These are phyloP conservation scores for Drosophila crucigera DNA, from an alignment of 2,888 invertebrate genomes.

Conservation along the genomic window DNA sequence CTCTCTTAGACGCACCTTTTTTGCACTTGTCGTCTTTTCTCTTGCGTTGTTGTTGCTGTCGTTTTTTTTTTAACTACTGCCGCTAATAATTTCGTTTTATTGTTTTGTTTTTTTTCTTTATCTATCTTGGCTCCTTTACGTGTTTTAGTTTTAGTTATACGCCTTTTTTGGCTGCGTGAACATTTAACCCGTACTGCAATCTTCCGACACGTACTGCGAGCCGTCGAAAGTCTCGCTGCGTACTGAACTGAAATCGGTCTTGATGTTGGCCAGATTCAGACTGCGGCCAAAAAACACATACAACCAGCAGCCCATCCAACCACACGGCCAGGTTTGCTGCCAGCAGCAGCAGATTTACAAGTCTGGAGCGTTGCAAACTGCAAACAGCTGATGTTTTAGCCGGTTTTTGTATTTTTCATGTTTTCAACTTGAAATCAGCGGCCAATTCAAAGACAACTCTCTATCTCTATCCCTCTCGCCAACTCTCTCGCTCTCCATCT, in stretches of 20 bases:
- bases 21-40: conserved; percentile 18
- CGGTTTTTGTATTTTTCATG: conserved; percentile 57
- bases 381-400: conserved; percentile 68
- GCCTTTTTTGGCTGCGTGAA: conserved; percentile 15
- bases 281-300: conserved; percentile 26
- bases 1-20: conserved; percentile 35
- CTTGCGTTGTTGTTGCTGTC: background rate
- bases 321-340: conserved; percentile 46
- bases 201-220: conserved; percentile 36
- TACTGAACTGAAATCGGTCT: conserved; percentile 48
- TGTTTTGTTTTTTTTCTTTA: conserved; percentile 4
- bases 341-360: conserved; percentile 23
- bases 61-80: background rate
- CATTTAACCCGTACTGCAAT: conserved; percentile 19
- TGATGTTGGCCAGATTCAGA: conserved; percentile 30
- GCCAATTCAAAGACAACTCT: conserved; percentile 38
- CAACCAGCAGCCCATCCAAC: conserved; percentile 13
- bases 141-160: conserved; percentile 5
- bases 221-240: conserved; percentile 58
- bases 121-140: conserved; percentile 5
- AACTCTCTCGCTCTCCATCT: background rate
- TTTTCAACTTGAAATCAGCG: conserved; percentile 33
- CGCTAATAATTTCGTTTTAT: conserved; percentile 1
- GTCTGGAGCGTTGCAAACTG: conserved; percentile 40
- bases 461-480: conserved; percentile 6